A percentile compares a stretch with the other conserved stretches of the same genome.
phyloP scores from a whole-genome alignment of 1,140 invertebrate species.

The Atta colombica region DNA sequence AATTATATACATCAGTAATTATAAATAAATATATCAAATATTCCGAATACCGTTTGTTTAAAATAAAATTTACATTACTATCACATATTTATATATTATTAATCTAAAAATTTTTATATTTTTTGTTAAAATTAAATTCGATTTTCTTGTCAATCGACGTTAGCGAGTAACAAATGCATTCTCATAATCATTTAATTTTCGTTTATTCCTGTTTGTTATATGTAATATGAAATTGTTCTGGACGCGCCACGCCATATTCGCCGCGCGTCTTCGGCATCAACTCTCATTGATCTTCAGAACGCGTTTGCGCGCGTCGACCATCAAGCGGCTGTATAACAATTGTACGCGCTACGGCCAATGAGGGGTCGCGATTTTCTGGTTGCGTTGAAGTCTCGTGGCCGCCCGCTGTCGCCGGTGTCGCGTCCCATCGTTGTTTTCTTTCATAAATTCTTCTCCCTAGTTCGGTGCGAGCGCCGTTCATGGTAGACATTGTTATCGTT shows the following conservation, averaged over 20 bases:
- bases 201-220: background rate
- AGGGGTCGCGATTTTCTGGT: constrained; percentile 37
- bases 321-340: constrained; percentile 22
- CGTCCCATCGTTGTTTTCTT: constrained; percentile 61
- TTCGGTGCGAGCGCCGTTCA: constrained; percentile 21
- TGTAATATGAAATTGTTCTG: too few relatives aligned
- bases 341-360: constrained; percentile 58
- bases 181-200: too few relatives aligned
- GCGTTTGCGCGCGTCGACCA: constrained; percentile 60
- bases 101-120: too few relatives aligned
- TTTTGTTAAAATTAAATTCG: too few relatives aligned
- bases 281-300: constrained; percentile 67
- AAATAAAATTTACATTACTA: background rate
- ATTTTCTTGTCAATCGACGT: too few relatives aligned
- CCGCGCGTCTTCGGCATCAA: constrained; percentile 12
- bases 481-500: constrained; percentile 21
- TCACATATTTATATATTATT: too few relatives aligned
- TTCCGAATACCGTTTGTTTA: background rate
- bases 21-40: too few relatives aligned
- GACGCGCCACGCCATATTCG: background rate
- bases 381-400: constrained; percentile 64
- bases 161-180: too few relatives aligned
- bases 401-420: constrained; percentile 58
- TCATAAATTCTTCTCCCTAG: constrained; percentile 45
- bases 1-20: too few relatives aligned